phyloP scores from a whole-genome alignment of 2,888 invertebrate genomes.

The Pandemis heparana region DNA sequence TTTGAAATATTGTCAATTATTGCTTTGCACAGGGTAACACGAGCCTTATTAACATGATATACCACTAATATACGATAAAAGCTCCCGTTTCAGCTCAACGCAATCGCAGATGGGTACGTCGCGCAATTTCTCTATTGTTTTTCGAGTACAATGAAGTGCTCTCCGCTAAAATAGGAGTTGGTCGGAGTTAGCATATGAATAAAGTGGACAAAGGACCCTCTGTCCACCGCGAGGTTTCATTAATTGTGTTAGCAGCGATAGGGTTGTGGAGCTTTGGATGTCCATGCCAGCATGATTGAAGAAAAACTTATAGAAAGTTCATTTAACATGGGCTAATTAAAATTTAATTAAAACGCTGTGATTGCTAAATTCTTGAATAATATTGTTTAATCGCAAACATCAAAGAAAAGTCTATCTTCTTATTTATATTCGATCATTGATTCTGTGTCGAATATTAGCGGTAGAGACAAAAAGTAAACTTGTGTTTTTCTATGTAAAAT shows the following conservation, averaged over 20 bases:
- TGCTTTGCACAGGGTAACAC: no score
- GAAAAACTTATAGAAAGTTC: constrained; percentile 15
- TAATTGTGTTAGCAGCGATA: constrained; percentile 60
- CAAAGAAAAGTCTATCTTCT: no score
- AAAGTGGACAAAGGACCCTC: constrained; percentile 77
- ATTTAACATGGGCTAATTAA: background rate
- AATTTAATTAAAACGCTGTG: background rate
- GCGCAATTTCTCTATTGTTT: constrained; percentile 70
- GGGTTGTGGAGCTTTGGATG: constrained; percentile 45
- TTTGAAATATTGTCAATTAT: no score
- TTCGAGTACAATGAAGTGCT: constrained; percentile 71
- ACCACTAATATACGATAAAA: background rate
- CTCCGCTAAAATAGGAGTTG: constrained; percentile 67
- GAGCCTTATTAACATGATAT: background rate
- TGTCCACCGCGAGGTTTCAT: constrained; percentile 73
- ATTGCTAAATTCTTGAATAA: no score
- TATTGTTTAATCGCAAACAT: no score
- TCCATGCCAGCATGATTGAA: constrained; percentile 17
- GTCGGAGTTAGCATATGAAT: constrained; percentile 81
- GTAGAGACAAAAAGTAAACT: no score
- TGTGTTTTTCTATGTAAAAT: no score
- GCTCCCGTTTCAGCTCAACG: constrained; percentile 39
- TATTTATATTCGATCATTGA: no score
- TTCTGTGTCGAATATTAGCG: no score
- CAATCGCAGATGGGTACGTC: constrained; percentile 49